These are phyloP conservation scores for Theropithecus gelada DNA, from an alignment of 2,113 vertebrate species.

Conservation along the genomic window DNA sequence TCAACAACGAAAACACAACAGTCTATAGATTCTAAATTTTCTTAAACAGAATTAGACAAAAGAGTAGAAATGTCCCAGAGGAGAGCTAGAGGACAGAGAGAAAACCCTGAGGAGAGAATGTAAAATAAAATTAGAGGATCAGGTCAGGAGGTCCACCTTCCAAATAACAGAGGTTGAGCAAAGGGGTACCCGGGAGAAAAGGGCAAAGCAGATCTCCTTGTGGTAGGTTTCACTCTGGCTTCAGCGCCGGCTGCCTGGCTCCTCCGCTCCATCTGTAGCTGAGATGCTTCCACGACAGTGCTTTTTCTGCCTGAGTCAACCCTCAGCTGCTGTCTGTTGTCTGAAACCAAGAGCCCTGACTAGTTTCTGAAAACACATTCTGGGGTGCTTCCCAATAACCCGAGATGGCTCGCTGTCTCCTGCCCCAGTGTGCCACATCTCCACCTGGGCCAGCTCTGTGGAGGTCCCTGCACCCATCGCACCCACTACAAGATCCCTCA, in stretches of 20 bases:
- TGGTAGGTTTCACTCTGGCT: neutral
- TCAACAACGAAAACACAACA: neutral
- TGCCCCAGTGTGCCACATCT: rapidly evolving
- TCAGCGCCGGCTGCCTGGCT: rapidly evolving
- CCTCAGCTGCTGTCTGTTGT: neutral
- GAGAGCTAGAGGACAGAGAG: neutral
- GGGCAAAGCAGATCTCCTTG: no score
- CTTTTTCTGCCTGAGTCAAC: no score
- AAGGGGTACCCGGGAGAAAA: neutral
- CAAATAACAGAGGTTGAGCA: neutral
- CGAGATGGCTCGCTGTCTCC: neutral
- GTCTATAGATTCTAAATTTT: no score
- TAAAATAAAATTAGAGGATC: neutral
- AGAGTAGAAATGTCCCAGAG: neutral
- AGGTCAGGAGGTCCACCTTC: neutral
- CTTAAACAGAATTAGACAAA: neutral
- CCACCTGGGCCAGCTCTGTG: neutral
- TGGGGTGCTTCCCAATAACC: neutral
- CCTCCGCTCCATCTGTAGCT: neutral
- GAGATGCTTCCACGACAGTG: no score
- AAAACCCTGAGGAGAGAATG: neutral
- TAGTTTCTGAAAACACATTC: no score
- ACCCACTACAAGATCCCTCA: rapidly evolving
- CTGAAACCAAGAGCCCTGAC: neutral
- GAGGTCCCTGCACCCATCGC: neutral